phyloP scores from a whole-genome alignment of 2,113 vertebrate genomes.

The Struthidea cinerea region DNA sequence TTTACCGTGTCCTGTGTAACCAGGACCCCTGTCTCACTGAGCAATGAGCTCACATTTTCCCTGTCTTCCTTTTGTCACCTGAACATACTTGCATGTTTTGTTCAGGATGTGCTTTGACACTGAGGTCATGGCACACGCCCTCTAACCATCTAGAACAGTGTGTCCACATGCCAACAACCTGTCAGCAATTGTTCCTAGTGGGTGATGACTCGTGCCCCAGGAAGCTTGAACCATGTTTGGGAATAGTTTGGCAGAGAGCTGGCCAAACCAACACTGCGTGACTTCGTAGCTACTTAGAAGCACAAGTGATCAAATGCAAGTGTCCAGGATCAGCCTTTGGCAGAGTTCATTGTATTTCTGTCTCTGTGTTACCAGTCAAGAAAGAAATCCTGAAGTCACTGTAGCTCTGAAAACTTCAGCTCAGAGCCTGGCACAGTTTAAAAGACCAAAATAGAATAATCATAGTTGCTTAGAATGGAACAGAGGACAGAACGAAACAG shows the following conservation, averaged over 20 bases:
- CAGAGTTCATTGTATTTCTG: not conserved
- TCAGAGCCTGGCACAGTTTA: not conserved
- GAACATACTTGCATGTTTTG: not conserved
- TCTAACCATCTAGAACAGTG: not conserved
- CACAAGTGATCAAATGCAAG: not conserved
- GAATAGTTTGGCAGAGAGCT: not conserved
- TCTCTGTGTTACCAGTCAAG: not conserved
- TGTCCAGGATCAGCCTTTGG: not conserved
- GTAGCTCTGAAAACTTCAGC: not conserved
- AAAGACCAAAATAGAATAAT: not conserved
- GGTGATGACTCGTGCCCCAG: not conserved
- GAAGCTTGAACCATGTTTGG: not conserved
- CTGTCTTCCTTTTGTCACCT: not conserved
- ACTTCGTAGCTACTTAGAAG: not conserved
- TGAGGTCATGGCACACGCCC: too few species aligned
- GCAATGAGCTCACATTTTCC: not conserved
- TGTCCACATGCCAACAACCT: not conserved
- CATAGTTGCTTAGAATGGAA: not conserved
- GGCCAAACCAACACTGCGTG: not conserved
- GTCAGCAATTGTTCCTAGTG: not conserved
- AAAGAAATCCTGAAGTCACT: not conserved
- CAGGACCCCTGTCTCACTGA: not conserved
- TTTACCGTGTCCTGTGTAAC: not conserved
- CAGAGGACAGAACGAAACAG: not conserved
- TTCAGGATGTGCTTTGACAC: not conserved